phyloP scores from a whole-genome alignment of 2,888 invertebrate species.

The Eretmocerus hayati region DNA sequence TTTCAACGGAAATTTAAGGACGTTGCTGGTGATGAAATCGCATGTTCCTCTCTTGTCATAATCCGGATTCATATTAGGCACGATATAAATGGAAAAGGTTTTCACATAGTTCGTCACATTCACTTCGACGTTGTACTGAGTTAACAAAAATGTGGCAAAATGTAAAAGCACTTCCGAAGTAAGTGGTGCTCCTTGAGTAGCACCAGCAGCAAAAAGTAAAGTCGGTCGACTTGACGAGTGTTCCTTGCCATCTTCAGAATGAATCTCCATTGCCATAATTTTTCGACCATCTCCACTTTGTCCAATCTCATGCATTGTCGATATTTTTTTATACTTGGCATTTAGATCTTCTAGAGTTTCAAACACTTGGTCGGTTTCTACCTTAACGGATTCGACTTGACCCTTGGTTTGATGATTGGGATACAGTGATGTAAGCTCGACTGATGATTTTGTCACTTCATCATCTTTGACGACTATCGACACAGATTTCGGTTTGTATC shows the following conservation, averaged over 20 bases:
- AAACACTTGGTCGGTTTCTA: constrained; percentile 24
- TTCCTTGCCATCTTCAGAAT: constrained; percentile 25
- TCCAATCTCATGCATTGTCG: constrained; percentile 35
- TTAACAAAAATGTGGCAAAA: constrained; percentile 35
- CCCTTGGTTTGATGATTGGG: constrained; percentile 2
- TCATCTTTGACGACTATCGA: constrained; percentile 47
- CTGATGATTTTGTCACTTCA: constrained; percentile 40
- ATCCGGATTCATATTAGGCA: constrained; percentile 36
- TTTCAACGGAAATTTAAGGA: constrained; percentile 29
- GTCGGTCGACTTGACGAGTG: constrained; percentile 29
- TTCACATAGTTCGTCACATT: constrained; percentile 31
- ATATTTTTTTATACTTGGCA: constrained; percentile 33
- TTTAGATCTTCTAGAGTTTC: constrained; percentile 33
- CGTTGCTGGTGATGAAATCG: constrained; percentile 21
- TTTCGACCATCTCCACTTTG: constrained; percentile 27
- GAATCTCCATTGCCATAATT: constrained; percentile 37
- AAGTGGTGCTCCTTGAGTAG: constrained; percentile 34
- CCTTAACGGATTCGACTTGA: neutral
- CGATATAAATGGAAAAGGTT: constrained; percentile 37
- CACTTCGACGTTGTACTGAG: constrained; percentile 29
- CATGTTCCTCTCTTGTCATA: constrained; percentile 27
- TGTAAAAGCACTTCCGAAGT: constrained; percentile 37
- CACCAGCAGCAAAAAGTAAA: constrained; percentile 37
- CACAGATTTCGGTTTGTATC: constrained; percentile 52
- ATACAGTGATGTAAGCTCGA: constrained; percentile 30